phyloP scores from a whole-genome alignment of 2,888 invertebrate genomes.

The Mechanitis mazaeus region DNA sequence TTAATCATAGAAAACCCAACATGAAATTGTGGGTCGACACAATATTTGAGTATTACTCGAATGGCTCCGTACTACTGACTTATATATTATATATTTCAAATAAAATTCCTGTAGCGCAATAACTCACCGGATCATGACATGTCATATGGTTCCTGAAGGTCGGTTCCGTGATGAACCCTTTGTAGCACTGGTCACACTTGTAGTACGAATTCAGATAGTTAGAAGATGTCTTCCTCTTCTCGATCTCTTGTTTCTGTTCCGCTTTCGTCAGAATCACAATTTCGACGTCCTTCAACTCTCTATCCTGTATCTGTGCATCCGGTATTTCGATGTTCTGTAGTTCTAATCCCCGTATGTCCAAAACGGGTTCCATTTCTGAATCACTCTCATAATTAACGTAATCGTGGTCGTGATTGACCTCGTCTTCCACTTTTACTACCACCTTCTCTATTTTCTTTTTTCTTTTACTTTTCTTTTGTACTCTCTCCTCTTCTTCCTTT shows the following conservation, averaged over 20 bases:
- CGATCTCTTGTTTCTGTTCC: constrained; percentile 50
- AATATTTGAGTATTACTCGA: too few relatives aligned
- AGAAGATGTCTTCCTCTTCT: constrained; percentile 39
- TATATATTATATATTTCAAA: neutral
- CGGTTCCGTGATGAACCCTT: constrained; percentile 52
- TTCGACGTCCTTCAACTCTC: constrained; percentile 37
- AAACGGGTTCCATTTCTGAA: constrained; percentile 10
- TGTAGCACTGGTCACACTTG: constrained; percentile 57
- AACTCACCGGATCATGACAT: constrained; percentile 52
- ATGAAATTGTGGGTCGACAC: too few relatives aligned
- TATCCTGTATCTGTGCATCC: constrained; percentile 13
- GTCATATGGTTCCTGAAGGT: constrained; percentile 59
- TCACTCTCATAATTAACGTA: constrained; percentile 25
- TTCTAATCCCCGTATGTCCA: neutral
- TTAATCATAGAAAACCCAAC: too few relatives aligned
- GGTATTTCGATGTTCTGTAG: neutral
- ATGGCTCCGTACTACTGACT: too few relatives aligned
- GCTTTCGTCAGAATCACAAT: constrained; percentile 43
- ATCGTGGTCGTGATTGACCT: constrained; percentile 11
- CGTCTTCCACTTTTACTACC: constrained; percentile 26
- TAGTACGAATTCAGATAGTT: constrained; percentile 56
- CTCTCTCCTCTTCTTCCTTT: constrained; percentile 25
- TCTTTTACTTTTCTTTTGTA: constrained; percentile 34
- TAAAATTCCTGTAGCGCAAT: constrained; percentile 1
- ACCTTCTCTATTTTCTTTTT: constrained; percentile 26